Percentiles rank a stretch among this genome's conserved stretches.
phyloP scores from a whole-genome alignment of 92 coral and sea anemone species.

The Pocillopora grandis region DNA sequence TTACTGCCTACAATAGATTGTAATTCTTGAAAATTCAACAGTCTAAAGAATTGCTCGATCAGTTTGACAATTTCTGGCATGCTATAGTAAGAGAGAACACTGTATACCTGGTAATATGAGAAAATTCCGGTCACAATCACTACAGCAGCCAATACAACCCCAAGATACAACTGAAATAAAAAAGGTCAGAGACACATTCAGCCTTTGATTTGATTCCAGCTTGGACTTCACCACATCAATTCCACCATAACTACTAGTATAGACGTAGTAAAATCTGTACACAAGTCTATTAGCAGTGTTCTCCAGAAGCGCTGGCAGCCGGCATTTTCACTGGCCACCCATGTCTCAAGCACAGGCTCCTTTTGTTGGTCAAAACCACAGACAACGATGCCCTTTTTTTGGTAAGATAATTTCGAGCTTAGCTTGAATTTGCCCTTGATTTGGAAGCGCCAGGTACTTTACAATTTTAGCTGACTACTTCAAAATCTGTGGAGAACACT shows the following conservation, averaged over 20 bases:
- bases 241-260: too few relatives aligned
- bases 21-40: too few relatives aligned
- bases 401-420: background rate
- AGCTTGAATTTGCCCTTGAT: background rate
- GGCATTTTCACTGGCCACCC: background rate
- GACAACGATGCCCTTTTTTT: too few relatives aligned
- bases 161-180: slow-evolving; percentile 81
- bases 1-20: too few relatives aligned
- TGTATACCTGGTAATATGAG: slow-evolving; percentile 89
- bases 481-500: too few relatives aligned
- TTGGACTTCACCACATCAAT: too few relatives aligned
- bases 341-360: background rate
- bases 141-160: slow-evolving; percentile 73
- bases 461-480: too few relatives aligned
- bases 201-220: background rate
- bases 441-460: background rate
- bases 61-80: too few relatives aligned
- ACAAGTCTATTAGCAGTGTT: background rate
- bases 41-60: too few relatives aligned
- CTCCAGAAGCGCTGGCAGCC: background rate
- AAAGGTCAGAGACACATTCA: background rate
- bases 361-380: background rate
- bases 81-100: too few relatives aligned
- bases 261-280: too few relatives aligned
- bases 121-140: slow-evolving; percentile 92